These are phyloP conservation scores for Drosophila mettleri DNA, from an alignment of 2,888 invertebrate species.

Conservation along the genomic window DNA sequence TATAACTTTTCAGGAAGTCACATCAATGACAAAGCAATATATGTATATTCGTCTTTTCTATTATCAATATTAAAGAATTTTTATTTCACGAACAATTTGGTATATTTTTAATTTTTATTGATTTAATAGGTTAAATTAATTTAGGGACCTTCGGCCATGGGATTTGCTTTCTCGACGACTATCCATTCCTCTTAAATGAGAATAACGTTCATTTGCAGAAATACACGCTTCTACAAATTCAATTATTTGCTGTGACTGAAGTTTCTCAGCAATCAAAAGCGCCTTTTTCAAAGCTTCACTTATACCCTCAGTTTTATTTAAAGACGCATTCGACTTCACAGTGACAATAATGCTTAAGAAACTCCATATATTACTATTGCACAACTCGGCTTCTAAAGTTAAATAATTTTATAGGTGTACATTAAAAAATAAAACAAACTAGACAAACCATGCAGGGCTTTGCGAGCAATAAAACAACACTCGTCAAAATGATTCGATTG, in stretches of 20 bases:
- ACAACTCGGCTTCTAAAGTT: slow-evolving; percentile 64
- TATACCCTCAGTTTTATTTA: slow-evolving; percentile 76
- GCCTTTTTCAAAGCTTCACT: slow-evolving; percentile 67
- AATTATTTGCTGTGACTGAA: slow-evolving; percentile 48
- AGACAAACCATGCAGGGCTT: slow-evolving; percentile 56
- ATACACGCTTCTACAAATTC: slow-evolving; percentile 65
- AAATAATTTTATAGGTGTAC: neutral
- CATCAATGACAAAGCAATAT: too few species aligned
- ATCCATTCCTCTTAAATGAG: slow-evolving; percentile 28
- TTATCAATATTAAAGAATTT: neutral
- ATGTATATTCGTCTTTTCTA: too few species aligned
- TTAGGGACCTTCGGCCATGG: slow-evolving; percentile 17
- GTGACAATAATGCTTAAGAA: slow-evolving; percentile 73
- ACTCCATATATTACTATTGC: slow-evolving; percentile 76
- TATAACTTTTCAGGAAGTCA: too few species aligned
- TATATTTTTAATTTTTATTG: neutral
- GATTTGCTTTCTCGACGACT: slow-evolving; percentile 38
- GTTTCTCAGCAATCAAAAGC: slow-evolving; percentile 41
- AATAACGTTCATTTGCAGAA: slow-evolving; percentile 60
- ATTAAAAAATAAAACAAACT: neutral
- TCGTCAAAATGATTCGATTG: slow-evolving; percentile 74
- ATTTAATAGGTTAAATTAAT: neutral
- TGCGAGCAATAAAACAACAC: slow-evolving; percentile 74
- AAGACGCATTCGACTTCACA: slow-evolving; percentile 74
- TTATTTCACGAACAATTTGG: neutral